Percentiles rank a stretch among this genome's conserved stretches.
Conservation (phyloP, 1,140 invertebrate genomes). For the Camponotus floridanus region DNA sequence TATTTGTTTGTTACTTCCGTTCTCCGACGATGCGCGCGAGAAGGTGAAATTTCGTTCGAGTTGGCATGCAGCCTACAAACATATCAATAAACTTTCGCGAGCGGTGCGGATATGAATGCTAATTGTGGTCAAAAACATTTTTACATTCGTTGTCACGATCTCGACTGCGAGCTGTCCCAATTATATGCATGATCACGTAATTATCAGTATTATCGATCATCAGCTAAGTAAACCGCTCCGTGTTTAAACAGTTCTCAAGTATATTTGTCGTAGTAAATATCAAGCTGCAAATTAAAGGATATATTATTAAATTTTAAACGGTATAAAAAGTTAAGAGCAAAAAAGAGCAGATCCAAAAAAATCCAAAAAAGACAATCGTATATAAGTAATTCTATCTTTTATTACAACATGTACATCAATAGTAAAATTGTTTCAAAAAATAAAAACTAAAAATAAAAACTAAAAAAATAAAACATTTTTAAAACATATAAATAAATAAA, state of each 20-base stretch:
- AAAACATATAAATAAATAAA: no score
- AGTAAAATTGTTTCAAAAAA: neutral
- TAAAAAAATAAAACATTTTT: no score
- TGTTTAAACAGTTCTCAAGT: neutral
- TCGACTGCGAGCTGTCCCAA: constrained; percentile 34
- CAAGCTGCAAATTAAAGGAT: neutral
- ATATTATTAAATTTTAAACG: constrained; percentile 4
- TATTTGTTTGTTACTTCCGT: constrained; percentile 53
- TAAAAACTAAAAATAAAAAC: no score
- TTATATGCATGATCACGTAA: constrained; percentile 34
- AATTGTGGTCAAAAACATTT: constrained; percentile 69
- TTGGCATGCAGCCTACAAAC: constrained; percentile 55
- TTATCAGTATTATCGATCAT: constrained; percentile 42
- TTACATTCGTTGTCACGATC: constrained; percentile 63
- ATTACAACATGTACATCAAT: neutral
- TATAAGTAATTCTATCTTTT: neutral
- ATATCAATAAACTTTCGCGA: constrained; percentile 66
- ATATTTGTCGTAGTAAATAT: neutral
- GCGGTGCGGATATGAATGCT: constrained; percentile 43
- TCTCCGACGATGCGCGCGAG: constrained; percentile 24
- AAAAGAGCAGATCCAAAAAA: neutral
- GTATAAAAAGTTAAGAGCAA: neutral
- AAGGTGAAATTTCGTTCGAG: constrained; percentile 68
- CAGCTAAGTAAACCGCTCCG: neutral
- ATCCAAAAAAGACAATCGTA: neutral